phyloP scores from a whole-genome alignment of 2,888 invertebrate species.

The Lumbricus terrestris region DNA sequence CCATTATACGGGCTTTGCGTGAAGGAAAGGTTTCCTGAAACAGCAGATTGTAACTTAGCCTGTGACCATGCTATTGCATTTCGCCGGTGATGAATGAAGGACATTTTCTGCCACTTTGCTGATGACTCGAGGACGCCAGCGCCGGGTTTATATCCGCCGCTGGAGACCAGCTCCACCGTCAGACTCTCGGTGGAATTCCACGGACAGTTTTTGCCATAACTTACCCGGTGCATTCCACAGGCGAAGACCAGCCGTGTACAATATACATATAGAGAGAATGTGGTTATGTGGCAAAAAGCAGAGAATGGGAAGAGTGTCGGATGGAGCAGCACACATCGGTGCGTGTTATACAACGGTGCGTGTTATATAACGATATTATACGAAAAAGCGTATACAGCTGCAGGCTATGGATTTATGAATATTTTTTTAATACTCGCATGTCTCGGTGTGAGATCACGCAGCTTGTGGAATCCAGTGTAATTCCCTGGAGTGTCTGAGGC shows the following conservation, averaged over 20 bases:
- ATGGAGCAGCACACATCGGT: not conserved
- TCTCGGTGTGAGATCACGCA: not conserved
- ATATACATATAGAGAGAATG: not conserved
- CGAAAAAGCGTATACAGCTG: no score
- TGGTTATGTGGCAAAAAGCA: not conserved
- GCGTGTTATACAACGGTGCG: not conserved
- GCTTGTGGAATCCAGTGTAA: not conserved
- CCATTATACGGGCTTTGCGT: not conserved
- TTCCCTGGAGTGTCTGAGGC: not conserved
- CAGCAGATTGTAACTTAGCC: conserved; percentile 4
- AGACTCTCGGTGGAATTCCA: not conserved
- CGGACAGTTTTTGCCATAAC: not conserved
- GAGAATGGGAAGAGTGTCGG: not conserved
- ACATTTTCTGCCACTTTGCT: conserved; percentile 18
- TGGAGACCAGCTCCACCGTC: no score
- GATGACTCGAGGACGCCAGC: not conserved
- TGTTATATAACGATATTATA: not conserved
- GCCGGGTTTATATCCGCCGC: not conserved
- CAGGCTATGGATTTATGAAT: not conserved
- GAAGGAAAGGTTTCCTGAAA: not conserved
- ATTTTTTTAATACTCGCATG: not conserved
- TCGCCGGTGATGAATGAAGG: not conserved
- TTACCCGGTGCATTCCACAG: not conserved
- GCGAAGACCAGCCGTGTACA: no score
- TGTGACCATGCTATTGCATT: not conserved